Base-by-base conservation (phyloP, 2,113 vertebrate genomes). In the Colaptes auratus region DNA sequence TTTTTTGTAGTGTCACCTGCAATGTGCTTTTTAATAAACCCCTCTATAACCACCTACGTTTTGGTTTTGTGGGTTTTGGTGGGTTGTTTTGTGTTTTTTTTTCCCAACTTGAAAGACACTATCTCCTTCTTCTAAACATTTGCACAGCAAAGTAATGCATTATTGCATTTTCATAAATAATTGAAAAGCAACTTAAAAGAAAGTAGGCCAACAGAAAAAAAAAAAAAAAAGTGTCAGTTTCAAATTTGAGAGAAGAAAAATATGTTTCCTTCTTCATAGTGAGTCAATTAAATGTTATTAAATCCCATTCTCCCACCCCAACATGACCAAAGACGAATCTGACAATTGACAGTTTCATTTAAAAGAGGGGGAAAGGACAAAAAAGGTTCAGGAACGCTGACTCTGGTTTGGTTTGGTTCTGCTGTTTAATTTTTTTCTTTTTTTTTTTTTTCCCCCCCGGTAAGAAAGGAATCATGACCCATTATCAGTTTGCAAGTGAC, bases 151-250 rank as follows among this genome's bases (percentile, higher is more conserved):
- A 97, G 95, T 97, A 97, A 97, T 97, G 96, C 96, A 96, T 97
- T 96, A 96, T 96, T 97, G 95, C 73, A 89, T 97, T 97, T 97
- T 97, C 97, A 98, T 98, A 97, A 97, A 98, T 98, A 98, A 98
- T 98, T 97, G 93, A 98, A 97, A 97, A 95, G 95, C 90, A 95
- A 97, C 96, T 97, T 97, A 92, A 97, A 97, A 93, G 92, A 97
- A 98, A 98, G 95, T 97, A 97, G 97, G 96, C 93, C 97, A 97
- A 65, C 73, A 74, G 50, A 64, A 86, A 72, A 88, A 89, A 83
- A 88, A 82, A 81, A 95, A 89, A 83, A 75, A 65, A 95, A 95
- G 93, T 90, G 94, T 96, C 1, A 4, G 86, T 96, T 92, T 97
- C 94, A 96, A 93, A 95, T 94, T 94, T 92, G 92, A 96, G 83